Percentiles rank a stretch among this genome's conserved stretches.
phyloP scores from a whole-genome alignment of 2,888 invertebrate species.

The Drosophila atripex region DNA sequence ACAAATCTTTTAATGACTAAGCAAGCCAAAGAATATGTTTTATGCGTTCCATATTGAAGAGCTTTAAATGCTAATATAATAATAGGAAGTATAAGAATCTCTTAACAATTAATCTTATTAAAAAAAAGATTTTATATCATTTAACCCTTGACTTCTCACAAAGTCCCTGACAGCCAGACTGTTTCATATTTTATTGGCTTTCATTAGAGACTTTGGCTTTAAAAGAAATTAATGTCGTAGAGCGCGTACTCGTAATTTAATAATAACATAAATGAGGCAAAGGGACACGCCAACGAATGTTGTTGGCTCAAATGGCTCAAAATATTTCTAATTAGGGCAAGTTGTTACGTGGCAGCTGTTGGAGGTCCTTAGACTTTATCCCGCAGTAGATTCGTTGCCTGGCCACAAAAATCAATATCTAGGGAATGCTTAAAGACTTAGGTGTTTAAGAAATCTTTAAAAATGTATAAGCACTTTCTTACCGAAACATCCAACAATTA shows the following conservation, averaged over 20 bases:
- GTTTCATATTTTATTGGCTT: conserved; percentile 59
- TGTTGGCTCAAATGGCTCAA: conserved; percentile 71
- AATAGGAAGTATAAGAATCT: neutral
- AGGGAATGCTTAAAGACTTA: neutral
- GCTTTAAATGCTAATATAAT: no score
- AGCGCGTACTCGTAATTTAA: conserved; percentile 62
- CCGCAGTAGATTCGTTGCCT: no score
- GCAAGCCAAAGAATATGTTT: neutral
- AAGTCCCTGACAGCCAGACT: conserved; percentile 6
- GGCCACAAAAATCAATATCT: conserved; percentile 16
- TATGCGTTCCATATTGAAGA: neutral
- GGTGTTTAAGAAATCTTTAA: no score
- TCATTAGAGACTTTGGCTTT: conserved; percentile 32
- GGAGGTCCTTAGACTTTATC: conserved; percentile 9
- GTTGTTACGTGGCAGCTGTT: conserved; percentile 55
- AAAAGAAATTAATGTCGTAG: conserved; percentile 58
- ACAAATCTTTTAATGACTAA: conserved; percentile 11
- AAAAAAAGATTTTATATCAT: neutral
- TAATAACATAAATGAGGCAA: conserved; percentile 48
- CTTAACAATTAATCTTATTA: neutral
- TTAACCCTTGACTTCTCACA: neutral
- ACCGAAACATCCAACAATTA: no score
- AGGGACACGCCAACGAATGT: conserved; percentile 58
- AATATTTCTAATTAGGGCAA: conserved; percentile 71
- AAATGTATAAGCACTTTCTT: no score